Percentiles rank a stretch among this genome's conserved stretches.
Evolutionary conservation across 2,888 invertebrate genomes (phyloP).

Genomic region (Lasioglossum figueresi): DNA sequence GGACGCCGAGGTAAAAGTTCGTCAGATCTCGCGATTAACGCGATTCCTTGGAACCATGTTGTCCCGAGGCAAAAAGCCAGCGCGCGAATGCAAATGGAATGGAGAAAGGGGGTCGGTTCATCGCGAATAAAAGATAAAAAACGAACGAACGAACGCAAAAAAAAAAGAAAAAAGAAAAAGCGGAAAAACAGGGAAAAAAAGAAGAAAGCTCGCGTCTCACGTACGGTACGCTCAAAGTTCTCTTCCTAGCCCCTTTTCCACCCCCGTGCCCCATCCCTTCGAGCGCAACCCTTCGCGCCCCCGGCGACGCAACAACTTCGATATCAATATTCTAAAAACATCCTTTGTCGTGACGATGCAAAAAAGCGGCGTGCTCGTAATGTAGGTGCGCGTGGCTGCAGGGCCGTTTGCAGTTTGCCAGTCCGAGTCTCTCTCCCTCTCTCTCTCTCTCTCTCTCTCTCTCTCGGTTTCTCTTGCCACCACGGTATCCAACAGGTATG

Average conservation of each 20-base stretch:
- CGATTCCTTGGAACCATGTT: constrained; percentile 62
- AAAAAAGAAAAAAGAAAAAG: neutral
- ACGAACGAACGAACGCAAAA: constrained; percentile 8
- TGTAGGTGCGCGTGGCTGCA: constrained; percentile 34
- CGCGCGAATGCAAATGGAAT: constrained; percentile 46
- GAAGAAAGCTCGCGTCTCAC: constrained; percentile 61
- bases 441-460: neutral
- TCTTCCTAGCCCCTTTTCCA: neutral
- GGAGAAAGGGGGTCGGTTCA: constrained; percentile 53
- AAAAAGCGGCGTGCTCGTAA: constrained; percentile 76
- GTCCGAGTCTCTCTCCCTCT: neutral
- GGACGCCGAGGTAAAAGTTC: constrained; percentile 28
- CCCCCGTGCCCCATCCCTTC: neutral
- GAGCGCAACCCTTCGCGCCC: constrained; percentile 28
- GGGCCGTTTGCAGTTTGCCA: constrained; percentile 38
- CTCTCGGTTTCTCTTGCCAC: neutral
- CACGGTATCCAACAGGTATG: constrained; percentile 53
- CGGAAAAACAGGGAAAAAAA: constrained; percentile 18
- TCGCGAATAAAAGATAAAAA: constrained; percentile 58
- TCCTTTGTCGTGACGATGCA: constrained; percentile 79
- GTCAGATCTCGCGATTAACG: constrained; percentile 57
- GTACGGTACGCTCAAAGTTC: constrained; percentile 67
- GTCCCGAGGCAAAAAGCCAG: constrained; percentile 41
- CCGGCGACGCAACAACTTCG: constrained; percentile 73
- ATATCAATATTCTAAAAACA: constrained; percentile 84